Evolutionary conservation across 2,797 vertebrate genomes (phyloP), one percentile per base, ranked within the genome.

Genomic region (Falco concolor): DNA sequence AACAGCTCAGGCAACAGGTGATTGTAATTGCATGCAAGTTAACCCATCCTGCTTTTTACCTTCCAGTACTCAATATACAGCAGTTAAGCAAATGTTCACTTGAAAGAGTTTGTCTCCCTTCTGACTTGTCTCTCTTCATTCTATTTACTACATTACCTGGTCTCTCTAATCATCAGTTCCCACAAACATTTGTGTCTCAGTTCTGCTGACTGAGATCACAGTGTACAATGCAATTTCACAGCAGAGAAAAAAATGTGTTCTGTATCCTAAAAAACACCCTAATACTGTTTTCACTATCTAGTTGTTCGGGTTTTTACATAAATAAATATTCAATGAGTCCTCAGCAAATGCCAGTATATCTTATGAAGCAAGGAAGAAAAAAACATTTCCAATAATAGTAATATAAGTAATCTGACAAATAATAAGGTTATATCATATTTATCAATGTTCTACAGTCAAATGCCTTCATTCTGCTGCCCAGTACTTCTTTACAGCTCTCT

Each of bases 191-290:
- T 91, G 40, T 45, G 9, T 84, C 83, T 78, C 90, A 49, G 72
- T 69, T 95, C 50, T 84, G 78, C 65, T 78, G 92, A 88, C 81
- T 84, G 84, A 89, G 87, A 93, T 89, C 78, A 87, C 67, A 75
- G 65, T 44, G 44, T 44, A 77, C 61, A 67, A 69, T 27, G 28
- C 57, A 90, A 94, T 87, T 89, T 91, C 87, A 93, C 1, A 2
- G 74, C 44, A n/a, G 52, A 83, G 65, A 24, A 56, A 67, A 63
- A 74, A 49, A 64, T 45, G n/a, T 22, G 63, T 1, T 88, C 68
- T 74, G 23, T 78, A 23, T 67, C 44, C 61, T 54, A 63, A 77
- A 88, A 72, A 73, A 9, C 75, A 89, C 25, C 49, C 65, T 12
- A 87, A 78, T 60, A 44, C n/a, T 76, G 53, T 57, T 92, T 80